Conservation (phyloP, 2,113 vertebrate species). For the Phrynosoma blainvillii region DNA sequence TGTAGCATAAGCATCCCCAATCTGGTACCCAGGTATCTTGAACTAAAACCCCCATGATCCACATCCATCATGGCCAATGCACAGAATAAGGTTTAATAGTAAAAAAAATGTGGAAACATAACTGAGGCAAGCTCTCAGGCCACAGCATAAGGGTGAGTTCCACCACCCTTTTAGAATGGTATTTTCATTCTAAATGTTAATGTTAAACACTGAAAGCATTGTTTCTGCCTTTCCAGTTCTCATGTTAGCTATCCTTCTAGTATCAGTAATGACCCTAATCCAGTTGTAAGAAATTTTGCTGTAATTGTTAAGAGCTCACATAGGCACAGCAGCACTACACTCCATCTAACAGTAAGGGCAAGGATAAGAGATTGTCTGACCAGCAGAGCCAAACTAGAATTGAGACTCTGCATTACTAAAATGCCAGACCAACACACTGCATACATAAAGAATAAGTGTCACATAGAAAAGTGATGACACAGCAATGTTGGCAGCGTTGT, state of each 20-base stretch:
- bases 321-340: background rate
- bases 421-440: constrained; percentile 9
- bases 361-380: background rate
- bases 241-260: background rate
- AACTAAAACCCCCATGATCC: background rate
- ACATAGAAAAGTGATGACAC: background rate
- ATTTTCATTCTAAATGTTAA: background rate
- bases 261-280: background rate
- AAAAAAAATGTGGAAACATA: background rate
- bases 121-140: background rate
- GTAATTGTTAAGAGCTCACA: background rate
- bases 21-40: background rate
- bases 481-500: background rate
- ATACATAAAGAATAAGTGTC: background rate
- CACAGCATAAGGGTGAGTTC: background rate
- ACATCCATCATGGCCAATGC: background rate
- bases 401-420: background rate
- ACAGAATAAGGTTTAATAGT: background rate
- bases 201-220: background rate
- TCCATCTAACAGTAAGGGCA: background rate
- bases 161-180: background rate
- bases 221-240: background rate
- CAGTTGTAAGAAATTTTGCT: too few species aligned
- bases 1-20: background rate
- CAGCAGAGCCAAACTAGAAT: background rate